These are phyloP conservation scores for Saguinus imperator DNA, from an alignment of 2,113 vertebrate genomes.

Conservation along the genomic window DNA sequence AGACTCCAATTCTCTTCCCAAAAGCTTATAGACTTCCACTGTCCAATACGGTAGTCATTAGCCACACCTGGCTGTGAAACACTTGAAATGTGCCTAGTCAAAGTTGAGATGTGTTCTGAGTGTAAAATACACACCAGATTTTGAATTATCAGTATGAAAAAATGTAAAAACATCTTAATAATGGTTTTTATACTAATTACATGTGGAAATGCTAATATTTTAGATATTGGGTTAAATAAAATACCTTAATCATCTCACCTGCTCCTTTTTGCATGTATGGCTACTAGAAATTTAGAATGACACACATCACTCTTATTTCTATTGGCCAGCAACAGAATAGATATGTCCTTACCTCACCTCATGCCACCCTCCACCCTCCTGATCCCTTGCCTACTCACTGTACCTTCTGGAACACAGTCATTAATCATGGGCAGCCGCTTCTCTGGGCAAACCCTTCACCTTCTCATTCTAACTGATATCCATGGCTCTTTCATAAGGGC, in stretches of 20 bases:
- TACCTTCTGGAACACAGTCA: not conserved
- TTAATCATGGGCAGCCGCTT: not conserved
- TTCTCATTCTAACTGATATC: not conserved
- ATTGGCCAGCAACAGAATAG: not conserved
- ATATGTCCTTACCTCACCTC: not conserved
- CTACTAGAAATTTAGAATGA: not conserved
- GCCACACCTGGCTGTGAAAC: not conserved
- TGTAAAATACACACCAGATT: not conserved
- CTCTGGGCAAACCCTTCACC: not conserved
- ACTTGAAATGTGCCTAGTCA: not conserved
- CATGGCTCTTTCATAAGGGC: not conserved
- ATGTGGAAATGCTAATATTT: not conserved
- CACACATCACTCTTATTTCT: not conserved
- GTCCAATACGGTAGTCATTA: not conserved
- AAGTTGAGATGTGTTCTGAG: not conserved
- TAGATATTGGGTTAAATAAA: not conserved
- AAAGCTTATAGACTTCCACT: not conserved
- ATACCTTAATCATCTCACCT: not conserved
- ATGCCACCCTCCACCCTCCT: too few species aligned
- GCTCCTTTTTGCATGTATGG: not conserved
- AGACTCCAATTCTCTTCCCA: not conserved
- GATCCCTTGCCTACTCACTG: too few species aligned
- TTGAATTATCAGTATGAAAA: not conserved
- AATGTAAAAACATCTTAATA: not conserved
- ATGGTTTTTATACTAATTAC: not conserved